Conservation (phyloP, 2,113 vertebrate genomes). For the Chrysemys picta region DNA sequence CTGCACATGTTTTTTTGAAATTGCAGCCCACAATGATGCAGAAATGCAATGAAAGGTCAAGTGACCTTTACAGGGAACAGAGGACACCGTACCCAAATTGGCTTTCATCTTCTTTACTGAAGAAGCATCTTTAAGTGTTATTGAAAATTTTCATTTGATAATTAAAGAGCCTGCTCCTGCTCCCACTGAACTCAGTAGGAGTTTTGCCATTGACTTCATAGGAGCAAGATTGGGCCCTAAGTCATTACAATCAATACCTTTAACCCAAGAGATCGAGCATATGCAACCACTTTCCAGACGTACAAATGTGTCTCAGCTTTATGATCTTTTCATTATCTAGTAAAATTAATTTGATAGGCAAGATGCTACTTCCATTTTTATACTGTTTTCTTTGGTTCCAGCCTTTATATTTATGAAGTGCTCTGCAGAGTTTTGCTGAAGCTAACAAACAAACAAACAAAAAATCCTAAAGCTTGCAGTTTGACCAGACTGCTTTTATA, state of each 20-base stretch:
- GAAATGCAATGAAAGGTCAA: background rate
- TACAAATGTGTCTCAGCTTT: conserved; percentile 18
- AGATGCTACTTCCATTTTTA: conserved; percentile 36
- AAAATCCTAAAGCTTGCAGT: conserved; percentile 21
- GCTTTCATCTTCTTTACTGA: conserved; percentile 23
- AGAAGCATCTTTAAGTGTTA: conserved; percentile 20
- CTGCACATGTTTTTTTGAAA: background rate
- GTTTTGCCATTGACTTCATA: conserved; percentile 2
- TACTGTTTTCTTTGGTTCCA: conserved; percentile 9
- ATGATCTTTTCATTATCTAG: conserved; percentile 32
- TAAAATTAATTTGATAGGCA: conserved; percentile 48
- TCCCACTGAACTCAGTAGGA: background rate
- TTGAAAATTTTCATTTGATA: conserved; percentile 15
- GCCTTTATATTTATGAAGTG: conserved; percentile 57
- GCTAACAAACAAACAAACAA: conserved; percentile 5
- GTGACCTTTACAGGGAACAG: background rate
- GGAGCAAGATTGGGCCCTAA: background rate
- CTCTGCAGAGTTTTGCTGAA: conserved; percentile 60
- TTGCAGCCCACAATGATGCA: background rate
- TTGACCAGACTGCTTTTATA: conserved; percentile 26
- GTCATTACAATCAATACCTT: conserved; percentile 46
- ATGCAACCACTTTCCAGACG: background rate
- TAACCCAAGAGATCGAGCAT: background rate
- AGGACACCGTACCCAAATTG: background rate
- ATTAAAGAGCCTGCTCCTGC: conserved; percentile 8